Evolutionary conservation across 2,797 vertebrate species (phyloP).

Genomic region (Zenarchopterus dispar): DNA sequence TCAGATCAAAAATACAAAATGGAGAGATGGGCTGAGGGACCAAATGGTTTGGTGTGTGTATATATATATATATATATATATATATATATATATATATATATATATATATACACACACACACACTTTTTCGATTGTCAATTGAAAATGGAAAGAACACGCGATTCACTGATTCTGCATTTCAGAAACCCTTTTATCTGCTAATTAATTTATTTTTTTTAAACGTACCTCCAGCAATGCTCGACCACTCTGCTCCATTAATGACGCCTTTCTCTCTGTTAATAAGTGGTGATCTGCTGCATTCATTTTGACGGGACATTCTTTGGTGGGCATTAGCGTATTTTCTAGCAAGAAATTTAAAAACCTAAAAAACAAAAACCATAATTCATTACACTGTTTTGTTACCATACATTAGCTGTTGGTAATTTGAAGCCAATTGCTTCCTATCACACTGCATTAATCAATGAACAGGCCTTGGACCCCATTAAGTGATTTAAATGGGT

Average conservation of each 20-base stretch:
- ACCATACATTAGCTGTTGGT: not conserved
- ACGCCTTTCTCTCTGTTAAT: conserved; percentile 80
- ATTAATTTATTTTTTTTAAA: not conserved
- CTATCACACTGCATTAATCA: too few relatives aligned
- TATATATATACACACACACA: too few relatives aligned
- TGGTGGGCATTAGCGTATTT: conserved; percentile 88
- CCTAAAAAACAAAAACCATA: conserved; percentile 67
- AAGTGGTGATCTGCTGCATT: conserved; percentile 88
- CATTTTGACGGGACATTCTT: conserved; percentile 84
- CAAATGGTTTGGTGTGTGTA: too few relatives aligned
- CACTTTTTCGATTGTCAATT: too few relatives aligned
- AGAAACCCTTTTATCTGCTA: not conserved
- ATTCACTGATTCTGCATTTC: too few relatives aligned
- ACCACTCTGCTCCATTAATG: conserved; percentile 92
- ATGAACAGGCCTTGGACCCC: too few relatives aligned
- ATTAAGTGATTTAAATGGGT: too few relatives aligned
- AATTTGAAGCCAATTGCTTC: not conserved
- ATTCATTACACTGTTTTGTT: not conserved
- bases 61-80: too few relatives aligned
- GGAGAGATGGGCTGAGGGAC: too few relatives aligned
- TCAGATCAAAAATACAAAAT: too few relatives aligned
- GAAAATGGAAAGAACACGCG: too few relatives aligned
- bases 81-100: too few relatives aligned
- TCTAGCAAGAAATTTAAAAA: conserved; percentile 90
- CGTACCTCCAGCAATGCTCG: conserved; percentile 90